Base-by-base conservation (phyloP, 1,140 invertebrate genomes). In the Drosophila punjabiensis region DNA sequence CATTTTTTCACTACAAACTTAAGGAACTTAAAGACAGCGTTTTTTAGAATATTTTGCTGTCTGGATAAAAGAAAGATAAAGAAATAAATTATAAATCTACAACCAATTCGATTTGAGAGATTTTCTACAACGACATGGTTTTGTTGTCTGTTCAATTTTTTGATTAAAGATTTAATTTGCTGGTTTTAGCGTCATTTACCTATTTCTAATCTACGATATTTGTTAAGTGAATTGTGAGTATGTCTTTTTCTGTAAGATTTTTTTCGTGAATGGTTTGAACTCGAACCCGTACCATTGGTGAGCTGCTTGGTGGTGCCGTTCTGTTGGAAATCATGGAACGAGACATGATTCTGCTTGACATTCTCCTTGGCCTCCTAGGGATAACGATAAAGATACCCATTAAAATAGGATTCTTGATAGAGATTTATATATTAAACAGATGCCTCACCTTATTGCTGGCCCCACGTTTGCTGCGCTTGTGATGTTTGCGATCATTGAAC, bases 291-390 rank as follows among this genome's bases (percentile, higher is more conserved):
- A 97, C 97, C 97, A 95, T 97, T 96, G 90, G 96, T 95, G 94
- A 97, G 96, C 93, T 97, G 95, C 94, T 97, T 97, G 28, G 96
- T 96, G 82, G 96, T 96, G 89, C 96, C 96, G 86, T 97, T 97
- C 94, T 97, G 96, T 93, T 97, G 96, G 91, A 97, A 96, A 94
- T 97, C 96, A 16, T 96, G 96, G 94, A 97, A 97, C 93, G 96
- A 97, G 53, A 97, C 97, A 93, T 97, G 96, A 93, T 97, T 97
- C 88, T 96, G 95, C 94, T 97, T 97, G 63, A 92, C 81, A 55
- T 96, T 96, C 53, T 93, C 92, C 70, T 92, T 89, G 61, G 85
- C 62, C 63, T 92, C 85, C 91, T 92, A 55, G 8, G 53, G 48
- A 63, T 37, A 20, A 9, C 39, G 35, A 5, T 9, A 0, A 9